A percentile compares a stretch with the other conserved stretches of the same genome.
These are phyloP conservation scores for Coendou prehensilis DNA, from an alignment of 2,797 vertebrate genomes.

Conservation along the genomic window DNA sequence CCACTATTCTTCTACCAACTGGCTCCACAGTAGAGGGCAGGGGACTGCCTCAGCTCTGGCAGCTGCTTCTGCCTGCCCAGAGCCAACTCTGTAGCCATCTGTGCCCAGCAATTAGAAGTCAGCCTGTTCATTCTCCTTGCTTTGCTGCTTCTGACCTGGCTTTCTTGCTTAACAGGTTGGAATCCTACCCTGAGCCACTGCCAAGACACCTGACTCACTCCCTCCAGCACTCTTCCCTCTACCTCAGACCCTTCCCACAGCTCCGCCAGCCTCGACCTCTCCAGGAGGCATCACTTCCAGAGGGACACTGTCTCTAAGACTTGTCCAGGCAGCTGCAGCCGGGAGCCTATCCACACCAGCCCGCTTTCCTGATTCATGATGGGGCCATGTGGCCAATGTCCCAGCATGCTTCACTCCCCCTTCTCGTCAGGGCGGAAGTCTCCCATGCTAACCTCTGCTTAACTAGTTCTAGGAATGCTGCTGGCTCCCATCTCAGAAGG, in stretches of 20 bases:
- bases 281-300: not conserved
- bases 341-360: not conserved
- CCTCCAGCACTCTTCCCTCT: not conserved
- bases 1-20: not conserved
- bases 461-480: not conserved
- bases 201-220: not conserved
- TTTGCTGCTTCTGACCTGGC: not conserved
- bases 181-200: not conserved
- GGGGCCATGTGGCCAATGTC: not conserved
- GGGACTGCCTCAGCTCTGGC: not conserved
- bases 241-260: fast-evolving
- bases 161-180: not conserved
- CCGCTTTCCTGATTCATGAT: not conserved
- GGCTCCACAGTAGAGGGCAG: not conserved
- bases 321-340: no score
- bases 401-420: not conserved
- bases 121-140: not conserved
- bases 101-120: not conserved
- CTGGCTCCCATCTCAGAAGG: not conserved
- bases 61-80: not conserved
- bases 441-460: not conserved
- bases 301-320: not conserved
- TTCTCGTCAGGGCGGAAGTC: not conserved
- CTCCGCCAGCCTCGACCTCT: not conserved
- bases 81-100: not conserved